Evolutionary conservation across 92 coral and sea anemone species (phyloP).

Genomic region (Galaxea fascicularis): DNA sequence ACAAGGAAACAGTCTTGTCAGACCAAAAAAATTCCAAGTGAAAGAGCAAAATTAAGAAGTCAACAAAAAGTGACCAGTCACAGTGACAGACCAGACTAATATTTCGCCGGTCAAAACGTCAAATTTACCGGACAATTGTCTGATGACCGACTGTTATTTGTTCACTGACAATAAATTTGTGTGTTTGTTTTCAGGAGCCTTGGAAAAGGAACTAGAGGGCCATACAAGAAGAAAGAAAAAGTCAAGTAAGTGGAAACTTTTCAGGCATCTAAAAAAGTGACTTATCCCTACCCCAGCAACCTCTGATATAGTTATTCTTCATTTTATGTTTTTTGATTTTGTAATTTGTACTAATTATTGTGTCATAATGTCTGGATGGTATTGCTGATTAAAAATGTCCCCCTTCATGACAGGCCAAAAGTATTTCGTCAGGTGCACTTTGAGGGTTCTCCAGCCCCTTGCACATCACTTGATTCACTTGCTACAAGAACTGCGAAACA

Average conservation of each 20-base stretch:
- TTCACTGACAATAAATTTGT: neutral
- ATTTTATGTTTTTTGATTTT: too few species aligned
- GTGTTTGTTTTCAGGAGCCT: conserved; percentile 58
- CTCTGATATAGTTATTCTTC: too few species aligned
- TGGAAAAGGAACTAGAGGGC: conserved; percentile 32
- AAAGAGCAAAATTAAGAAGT: too few species aligned
- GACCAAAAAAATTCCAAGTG: too few species aligned
- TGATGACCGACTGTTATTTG: neutral
- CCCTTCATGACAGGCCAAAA: conserved; percentile 9
- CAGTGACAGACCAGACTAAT: too few species aligned
- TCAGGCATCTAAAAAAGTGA: neutral
- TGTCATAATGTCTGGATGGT: too few species aligned
- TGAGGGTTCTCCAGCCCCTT: conserved; percentile 22
- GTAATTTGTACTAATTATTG: too few species aligned
- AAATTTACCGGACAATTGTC: too few species aligned
- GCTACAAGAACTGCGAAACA: neutral
- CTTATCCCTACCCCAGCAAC: neutral
- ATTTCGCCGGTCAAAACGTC: too few species aligned
- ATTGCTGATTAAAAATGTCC: neutral
- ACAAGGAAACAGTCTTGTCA: too few species aligned
- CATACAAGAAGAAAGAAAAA: conserved; percentile 32
- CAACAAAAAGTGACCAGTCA: too few species aligned
- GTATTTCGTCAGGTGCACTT: conserved; percentile 18
- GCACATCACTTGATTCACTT: neutral
- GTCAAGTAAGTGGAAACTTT: conserved; percentile 6